These are phyloP conservation scores for Bradypodion ventrale DNA, from an alignment of 2,797 vertebrate species.

Conservation along the genomic window DNA sequence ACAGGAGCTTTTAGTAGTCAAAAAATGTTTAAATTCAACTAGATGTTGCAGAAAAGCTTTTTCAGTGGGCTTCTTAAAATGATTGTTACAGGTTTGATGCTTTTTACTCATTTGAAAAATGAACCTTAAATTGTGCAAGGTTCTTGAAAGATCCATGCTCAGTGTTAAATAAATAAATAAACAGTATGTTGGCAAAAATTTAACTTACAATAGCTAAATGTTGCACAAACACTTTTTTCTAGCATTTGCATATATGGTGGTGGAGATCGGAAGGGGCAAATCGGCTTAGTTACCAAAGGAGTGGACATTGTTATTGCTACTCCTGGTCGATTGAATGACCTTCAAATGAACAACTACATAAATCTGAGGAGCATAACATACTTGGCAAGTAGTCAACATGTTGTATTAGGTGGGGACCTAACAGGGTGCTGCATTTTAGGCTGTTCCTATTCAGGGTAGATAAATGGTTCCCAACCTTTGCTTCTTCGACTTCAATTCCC, in stretches of 20 bases:
- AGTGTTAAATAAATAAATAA: background rate
- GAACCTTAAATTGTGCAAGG: background rate
- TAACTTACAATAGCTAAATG: constrained; percentile 13
- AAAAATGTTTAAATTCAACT: no score
- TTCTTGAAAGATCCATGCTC: background rate
- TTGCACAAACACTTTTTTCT: constrained; percentile 33
- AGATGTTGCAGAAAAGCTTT: background rate
- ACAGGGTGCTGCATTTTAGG: background rate
- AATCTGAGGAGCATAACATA: constrained; percentile 89
- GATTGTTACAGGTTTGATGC: background rate
- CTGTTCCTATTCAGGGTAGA: background rate
- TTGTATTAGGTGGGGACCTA: constrained; percentile 28
- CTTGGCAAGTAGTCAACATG: constrained; percentile 78
- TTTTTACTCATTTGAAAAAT: background rate
- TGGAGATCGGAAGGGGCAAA: constrained; percentile 87
- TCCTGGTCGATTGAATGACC: constrained; percentile 91
- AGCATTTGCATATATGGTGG: constrained; percentile 96
- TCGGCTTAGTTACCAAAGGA: constrained; percentile 81
- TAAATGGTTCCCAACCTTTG: no score
- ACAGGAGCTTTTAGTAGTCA: no score
- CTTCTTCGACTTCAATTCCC: no score
- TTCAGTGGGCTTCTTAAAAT: background rate
- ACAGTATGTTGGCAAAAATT: background rate
- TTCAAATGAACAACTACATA: constrained; percentile 94
- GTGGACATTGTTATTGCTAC: constrained; percentile 98